These are phyloP conservation scores for Epizoanthus fatuus DNA, from an alignment of 92 coral and sea anemone genomes.

Conservation along the genomic window DNA sequence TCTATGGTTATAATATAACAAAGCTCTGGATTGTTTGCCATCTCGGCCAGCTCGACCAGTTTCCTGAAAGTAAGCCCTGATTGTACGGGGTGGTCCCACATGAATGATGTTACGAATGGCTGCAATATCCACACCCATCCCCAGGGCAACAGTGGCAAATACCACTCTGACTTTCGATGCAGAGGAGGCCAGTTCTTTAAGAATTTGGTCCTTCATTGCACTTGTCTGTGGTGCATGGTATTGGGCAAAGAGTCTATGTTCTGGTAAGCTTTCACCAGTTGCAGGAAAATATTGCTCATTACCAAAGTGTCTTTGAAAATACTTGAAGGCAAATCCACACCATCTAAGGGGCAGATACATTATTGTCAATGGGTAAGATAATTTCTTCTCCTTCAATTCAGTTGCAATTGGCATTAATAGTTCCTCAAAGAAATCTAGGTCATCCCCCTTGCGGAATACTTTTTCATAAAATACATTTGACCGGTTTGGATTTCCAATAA, in stretches of 20 bases:
- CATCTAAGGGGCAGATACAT: constrained; percentile 65
- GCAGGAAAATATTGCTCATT: constrained; percentile 60
- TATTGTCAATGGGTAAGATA: constrained; percentile 60
- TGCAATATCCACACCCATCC: constrained; percentile 76
- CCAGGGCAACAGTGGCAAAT: constrained; percentile 81
- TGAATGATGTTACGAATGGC: constrained; percentile 60
- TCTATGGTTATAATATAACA: constrained; percentile 29
- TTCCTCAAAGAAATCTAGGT: constrained; percentile 59
- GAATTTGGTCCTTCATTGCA: constrained; percentile 63
- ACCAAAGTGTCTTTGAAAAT: constrained; percentile 48
- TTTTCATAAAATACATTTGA: constrained; percentile 58
- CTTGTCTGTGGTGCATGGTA: constrained; percentile 70
- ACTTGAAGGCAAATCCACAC: constrained; percentile 71
- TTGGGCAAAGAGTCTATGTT: constrained; percentile 73
- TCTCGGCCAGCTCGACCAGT: constrained; percentile 75
- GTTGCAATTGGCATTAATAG: constrained; percentile 55
- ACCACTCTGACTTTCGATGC: constrained; percentile 55
- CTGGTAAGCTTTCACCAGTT: constrained; percentile 50
- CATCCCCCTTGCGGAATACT: constrained; percentile 56
- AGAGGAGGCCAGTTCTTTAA: constrained; percentile 44
- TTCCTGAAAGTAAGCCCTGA: constrained; percentile 70
- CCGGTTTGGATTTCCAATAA: constrained; percentile 46
- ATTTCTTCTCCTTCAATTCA: constrained; percentile 39
- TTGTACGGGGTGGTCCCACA: constrained; percentile 64
- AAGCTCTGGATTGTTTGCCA: constrained; percentile 60